Percentiles rank a stretch among this genome's conserved stretches.
Conservation (phyloP, 2,888 invertebrate genomes). For the Busseola fusca region DNA sequence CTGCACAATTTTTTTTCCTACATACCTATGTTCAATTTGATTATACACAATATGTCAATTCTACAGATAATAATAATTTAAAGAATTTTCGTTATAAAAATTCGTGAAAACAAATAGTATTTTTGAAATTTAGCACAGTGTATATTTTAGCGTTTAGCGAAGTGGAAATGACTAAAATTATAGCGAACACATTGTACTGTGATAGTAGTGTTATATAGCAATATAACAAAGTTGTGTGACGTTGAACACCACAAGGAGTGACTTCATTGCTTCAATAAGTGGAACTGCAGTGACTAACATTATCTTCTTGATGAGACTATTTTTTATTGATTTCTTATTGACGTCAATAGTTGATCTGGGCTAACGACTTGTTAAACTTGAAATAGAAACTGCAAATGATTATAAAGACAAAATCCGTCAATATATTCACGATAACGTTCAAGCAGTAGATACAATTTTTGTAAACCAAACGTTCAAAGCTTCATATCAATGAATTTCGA, state of each 20-base stretch:
- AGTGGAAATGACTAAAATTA: slow-evolving; percentile 66
- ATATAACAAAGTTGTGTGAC: slow-evolving; percentile 52
- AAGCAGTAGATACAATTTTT: background rate
- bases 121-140: slow-evolving; percentile 53
- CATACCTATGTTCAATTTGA: slow-evolving; percentile 57
- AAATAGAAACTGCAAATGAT: slow-evolving; percentile 1
- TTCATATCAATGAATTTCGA: slow-evolving; percentile 3
- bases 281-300: slow-evolving; percentile 17
- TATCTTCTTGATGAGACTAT: background rate
- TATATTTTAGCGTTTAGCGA: slow-evolving; percentile 62
- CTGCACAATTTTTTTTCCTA: slow-evolving; percentile 44
- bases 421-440: background rate
- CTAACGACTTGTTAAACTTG: background rate
- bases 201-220: slow-evolving; percentile 51
- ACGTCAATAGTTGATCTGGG: slow-evolving; percentile 1
- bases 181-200: slow-evolving; percentile 68
- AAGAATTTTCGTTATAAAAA: slow-evolving; percentile 43
- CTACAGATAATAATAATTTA: slow-evolving; percentile 59
- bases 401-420: background rate
- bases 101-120: slow-evolving; percentile 44
- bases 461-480: background rate
- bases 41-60: slow-evolving; percentile 63
- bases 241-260: slow-evolving; percentile 41
- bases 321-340: slow-evolving; percentile 6
- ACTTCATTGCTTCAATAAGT: slow-evolving; percentile 58